Evolutionary conservation across 2,888 invertebrate genomes (phyloP).

Genomic region (Drosophila parthenogenetica): DNA sequence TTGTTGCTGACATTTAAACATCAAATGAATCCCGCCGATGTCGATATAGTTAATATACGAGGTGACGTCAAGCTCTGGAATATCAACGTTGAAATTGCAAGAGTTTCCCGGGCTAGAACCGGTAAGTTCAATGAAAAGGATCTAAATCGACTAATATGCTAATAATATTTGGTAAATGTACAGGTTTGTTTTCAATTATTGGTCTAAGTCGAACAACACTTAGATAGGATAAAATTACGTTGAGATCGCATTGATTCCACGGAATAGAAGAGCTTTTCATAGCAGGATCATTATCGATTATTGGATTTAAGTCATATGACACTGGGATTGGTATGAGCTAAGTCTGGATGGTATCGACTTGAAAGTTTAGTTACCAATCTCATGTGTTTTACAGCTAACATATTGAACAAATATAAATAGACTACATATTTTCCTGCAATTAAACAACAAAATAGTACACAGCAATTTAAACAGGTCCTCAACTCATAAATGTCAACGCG

Average conservation of each 20-base stretch:
- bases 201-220: not conserved
- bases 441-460: slow-evolving; percentile 56
- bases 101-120: not conserved
- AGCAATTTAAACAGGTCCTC: slow-evolving; percentile 29
- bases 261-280: too few relatives aligned
- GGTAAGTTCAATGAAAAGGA: slow-evolving; percentile 7
- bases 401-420: slow-evolving; percentile 1
- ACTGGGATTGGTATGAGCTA: not conserved
- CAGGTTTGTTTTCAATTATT: slow-evolving; percentile 3
- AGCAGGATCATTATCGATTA: slow-evolving; percentile 1
- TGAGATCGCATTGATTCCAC: too few relatives aligned
- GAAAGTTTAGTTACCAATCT: not conserved
- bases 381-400: not conserved
- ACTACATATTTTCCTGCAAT: slow-evolving; percentile 53
- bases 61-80: slow-evolving; percentile 89
- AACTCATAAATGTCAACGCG: slow-evolving; percentile 75
- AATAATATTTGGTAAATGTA: not conserved
- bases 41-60: slow-evolving; percentile 88
- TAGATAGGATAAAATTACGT: too few relatives aligned
- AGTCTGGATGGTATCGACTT: not conserved
- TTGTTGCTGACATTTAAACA: slow-evolving; percentile 88
- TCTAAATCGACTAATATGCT: too few relatives aligned
- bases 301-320: not conserved
- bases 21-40: slow-evolving; percentile 86
- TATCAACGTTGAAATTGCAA: slow-evolving; percentile 50